Evolutionary conservation across 1,140 invertebrate genomes (phyloP).

Genomic region (Solenopsis invicta): DNA sequence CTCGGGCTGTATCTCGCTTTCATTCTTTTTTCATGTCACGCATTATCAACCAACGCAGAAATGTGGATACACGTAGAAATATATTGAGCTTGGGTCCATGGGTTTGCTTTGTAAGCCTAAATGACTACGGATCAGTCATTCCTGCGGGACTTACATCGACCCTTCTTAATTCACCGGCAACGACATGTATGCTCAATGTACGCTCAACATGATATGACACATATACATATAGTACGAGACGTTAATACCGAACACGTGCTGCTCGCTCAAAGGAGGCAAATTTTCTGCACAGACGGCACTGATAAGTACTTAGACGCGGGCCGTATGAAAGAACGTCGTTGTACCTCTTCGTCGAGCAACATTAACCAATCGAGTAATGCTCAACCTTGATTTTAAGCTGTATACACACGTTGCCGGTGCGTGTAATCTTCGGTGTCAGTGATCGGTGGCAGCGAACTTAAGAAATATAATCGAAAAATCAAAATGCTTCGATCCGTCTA

Average conservation of each 20-base stretch:
- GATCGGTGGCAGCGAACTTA: no score
- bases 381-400: constrained; percentile 13
- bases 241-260: constrained; percentile 48
- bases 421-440: neutral
- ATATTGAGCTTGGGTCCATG: neutral
- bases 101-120: neutral
- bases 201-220: neutral
- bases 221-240: neutral
- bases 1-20: no score
- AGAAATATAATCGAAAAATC: no score
- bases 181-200: neutral
- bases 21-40: neutral
- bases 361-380: constrained; percentile 10
- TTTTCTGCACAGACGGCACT: constrained; percentile 62
- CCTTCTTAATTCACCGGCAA: neutral
- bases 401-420: neutral
- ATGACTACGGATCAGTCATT: neutral
- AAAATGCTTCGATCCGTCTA: no score
- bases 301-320: constrained; percentile 23
- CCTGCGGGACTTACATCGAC: neutral
- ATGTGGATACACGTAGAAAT: neutral
- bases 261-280: constrained; percentile 14
- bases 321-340: constrained; percentile 51
- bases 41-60: no score
- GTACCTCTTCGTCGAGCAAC: constrained; percentile 33